phyloP scores from a whole-genome alignment of 1,140 invertebrate genomes.

The Hylyphantes graminicola region DNA sequence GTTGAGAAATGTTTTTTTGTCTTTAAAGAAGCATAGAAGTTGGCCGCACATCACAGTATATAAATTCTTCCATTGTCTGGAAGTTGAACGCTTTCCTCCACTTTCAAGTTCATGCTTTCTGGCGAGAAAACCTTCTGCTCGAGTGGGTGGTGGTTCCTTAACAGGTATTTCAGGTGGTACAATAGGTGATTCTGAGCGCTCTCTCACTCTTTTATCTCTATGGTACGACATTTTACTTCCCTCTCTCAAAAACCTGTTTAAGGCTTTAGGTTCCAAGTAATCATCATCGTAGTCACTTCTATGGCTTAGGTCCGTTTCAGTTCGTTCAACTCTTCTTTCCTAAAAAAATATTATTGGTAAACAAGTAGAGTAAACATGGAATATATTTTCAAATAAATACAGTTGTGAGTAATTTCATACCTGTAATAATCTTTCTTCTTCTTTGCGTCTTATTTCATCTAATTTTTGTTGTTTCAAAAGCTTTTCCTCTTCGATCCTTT shows the following conservation, averaged over 20 bases:
- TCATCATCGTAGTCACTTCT: slow-evolving; percentile 21
- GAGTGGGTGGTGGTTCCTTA: slow-evolving; percentile 82
- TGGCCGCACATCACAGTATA: slow-evolving; percentile 97
- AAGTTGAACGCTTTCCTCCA: slow-evolving; percentile 92
- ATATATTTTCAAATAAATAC: background rate
- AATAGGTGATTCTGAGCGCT: background rate
- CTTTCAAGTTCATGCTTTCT: slow-evolving; percentile 93
- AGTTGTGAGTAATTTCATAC: background rate
- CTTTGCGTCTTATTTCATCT: slow-evolving; percentile 38
- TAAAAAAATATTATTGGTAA: background rate
- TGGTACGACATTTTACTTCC: slow-evolving; percentile 49
- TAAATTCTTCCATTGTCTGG: slow-evolving; percentile 94
- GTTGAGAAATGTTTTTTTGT: slow-evolving; percentile 87
- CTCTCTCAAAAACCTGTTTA: slow-evolving; percentile 80
- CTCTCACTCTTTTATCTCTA: background rate
- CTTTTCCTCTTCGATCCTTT: slow-evolving; percentile 18
- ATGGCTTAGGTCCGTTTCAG: background rate
- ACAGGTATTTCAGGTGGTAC: background rate
- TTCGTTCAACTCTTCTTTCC: slow-evolving; percentile 34
- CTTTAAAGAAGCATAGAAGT: slow-evolving; percentile 97
- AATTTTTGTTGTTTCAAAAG: slow-evolving; percentile 33
- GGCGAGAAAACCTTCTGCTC: slow-evolving; percentile 86
- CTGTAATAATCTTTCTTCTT: slow-evolving; percentile 48
- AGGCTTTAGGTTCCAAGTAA: background rate
- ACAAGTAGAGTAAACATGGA: background rate